These are phyloP conservation scores for Rhea americana DNA, from an alignment of 2,113 vertebrate genomes.

Conservation along the genomic window DNA sequence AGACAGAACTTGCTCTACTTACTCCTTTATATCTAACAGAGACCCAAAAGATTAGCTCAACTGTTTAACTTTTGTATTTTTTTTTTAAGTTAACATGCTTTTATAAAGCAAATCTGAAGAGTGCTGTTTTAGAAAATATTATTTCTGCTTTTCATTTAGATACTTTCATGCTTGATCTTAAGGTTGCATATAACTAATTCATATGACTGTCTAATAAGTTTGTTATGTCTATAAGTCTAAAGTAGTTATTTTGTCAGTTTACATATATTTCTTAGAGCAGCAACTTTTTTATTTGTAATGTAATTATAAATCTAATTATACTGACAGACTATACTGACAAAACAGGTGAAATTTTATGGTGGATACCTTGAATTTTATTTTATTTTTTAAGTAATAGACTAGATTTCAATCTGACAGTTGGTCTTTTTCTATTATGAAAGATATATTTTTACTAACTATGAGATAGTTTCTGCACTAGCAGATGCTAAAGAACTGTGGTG, in stretches of 20 bases:
- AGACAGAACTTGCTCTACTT: background rate
- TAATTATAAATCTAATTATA: background rate
- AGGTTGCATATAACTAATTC: background rate
- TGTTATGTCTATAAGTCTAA: background rate
- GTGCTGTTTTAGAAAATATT: background rate
- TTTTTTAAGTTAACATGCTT: background rate
- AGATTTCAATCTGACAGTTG: background rate
- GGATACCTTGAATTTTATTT: background rate
- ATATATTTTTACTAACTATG: conserved; percentile 21
- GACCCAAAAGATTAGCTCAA: accelerated
- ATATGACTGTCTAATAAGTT: background rate
- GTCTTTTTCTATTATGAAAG: background rate
- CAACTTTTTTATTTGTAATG: background rate
- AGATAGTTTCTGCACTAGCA: conserved; percentile 20
- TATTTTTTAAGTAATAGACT: background rate
- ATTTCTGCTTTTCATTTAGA: background rate
- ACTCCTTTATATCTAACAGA: background rate
- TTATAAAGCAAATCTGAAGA: background rate
- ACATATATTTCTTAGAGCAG: background rate
- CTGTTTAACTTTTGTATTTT: background rate
- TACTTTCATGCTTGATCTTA: background rate
- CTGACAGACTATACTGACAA: background rate
- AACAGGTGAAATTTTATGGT: background rate
- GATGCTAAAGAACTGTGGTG: background rate
- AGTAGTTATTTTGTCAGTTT: background rate